A percentile compares a stretch with the other conserved stretches of the same genome.
phyloP scores from a whole-genome alignment of 2,797 vertebrate genomes.

The Anas acuta region DNA sequence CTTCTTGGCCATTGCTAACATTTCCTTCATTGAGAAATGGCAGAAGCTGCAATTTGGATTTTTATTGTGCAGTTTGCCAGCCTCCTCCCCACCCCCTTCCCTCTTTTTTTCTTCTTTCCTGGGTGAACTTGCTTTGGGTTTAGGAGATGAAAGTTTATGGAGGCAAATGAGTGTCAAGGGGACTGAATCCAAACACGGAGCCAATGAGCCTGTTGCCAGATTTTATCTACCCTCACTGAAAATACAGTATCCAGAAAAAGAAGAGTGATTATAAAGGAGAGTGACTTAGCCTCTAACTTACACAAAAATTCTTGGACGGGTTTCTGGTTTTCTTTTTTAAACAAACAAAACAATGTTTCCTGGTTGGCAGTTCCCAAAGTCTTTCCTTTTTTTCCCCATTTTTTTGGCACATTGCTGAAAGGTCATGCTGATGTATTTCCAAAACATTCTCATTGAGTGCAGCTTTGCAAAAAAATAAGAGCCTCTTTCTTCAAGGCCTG shows the following conservation, averaged over 20 bases:
- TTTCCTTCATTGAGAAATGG: conserved; percentile 78
- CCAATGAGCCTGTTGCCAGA: conserved; percentile 67
- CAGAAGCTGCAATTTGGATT: conserved; percentile 72
- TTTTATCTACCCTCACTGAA: conserved; percentile 74
- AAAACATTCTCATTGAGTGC: conserved; percentile 66
- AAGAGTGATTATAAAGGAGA: conserved; percentile 71
- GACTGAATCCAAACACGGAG: conserved; percentile 50
- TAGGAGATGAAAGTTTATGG: conserved; percentile 73
- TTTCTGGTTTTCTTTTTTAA: conserved; percentile 73
- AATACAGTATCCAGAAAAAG: conserved; percentile 70
- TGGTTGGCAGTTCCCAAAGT: conserved; percentile 72
- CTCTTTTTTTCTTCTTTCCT: conserved; percentile 67
- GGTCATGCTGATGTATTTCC: conserved; percentile 64
- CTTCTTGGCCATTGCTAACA: conserved; percentile 74
- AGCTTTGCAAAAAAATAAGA: conserved; percentile 53
- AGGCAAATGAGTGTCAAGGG: conserved; percentile 71
- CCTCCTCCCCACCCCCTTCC: conserved; percentile 5
- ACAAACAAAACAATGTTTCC: conserved; percentile 78
- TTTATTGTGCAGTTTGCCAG: conserved; percentile 68
- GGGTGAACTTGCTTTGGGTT: conserved; percentile 72
- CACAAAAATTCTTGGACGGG: conserved; percentile 70
- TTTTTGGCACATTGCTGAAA: conserved; percentile 67
- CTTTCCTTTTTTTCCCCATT: conserved; percentile 67
- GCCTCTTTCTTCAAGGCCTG: conserved; percentile 31
- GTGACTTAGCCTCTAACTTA: conserved; percentile 73